Evolutionary conservation across 2,797 vertebrate species (phyloP), one percentile per base, ranked within the genome.

Genomic region (Gephyroberyx darwinii): DNA sequence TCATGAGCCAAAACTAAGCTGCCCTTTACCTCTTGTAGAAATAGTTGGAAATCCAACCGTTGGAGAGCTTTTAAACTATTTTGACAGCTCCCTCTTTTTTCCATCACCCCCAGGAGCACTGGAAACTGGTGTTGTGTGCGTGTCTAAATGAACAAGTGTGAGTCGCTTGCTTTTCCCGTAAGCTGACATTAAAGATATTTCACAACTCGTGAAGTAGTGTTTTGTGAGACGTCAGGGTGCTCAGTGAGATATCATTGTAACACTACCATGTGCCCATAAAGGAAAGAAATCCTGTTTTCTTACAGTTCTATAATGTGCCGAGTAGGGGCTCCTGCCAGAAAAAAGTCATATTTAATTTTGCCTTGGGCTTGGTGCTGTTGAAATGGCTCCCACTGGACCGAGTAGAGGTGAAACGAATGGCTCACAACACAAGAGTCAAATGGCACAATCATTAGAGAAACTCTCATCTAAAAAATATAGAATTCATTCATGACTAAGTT

Each of bases 21-120:
- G 80, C 90, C 89, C 88, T 92, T 93, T 91, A 89, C 86, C 72
- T 90, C 76, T 73, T 86, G 88, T 89, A 92, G 88, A 91, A 93
- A 92, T 90, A 90, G 82, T 90, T 90, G 80, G 82, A 89, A 90
- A 89, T 91, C 86, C 85, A 86, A 92, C 83, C 56, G 41, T 87
- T 89, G 86, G 81, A 84, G 88, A 83, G 88, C 75, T 89, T 92
- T 92, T 91, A 91, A 92, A 91, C 85, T 90, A 84, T 91, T 92
- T 87, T 91, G 92, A 93, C 91, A 92, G 90, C 84, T 92, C 86
- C 80, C 75, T 74, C 75, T 86, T 89, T 92, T 89, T 92, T 88
- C 85, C 86, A 84, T 85, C 83, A 90, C 80, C 83, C 84, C 89
- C 86, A 86, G 69, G 87, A 91, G 89, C 72, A 84, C 88, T 92